Evolutionary conservation across 2,113 vertebrate genomes (phyloP).

Genomic region (Silurus meridionalis): DNA sequence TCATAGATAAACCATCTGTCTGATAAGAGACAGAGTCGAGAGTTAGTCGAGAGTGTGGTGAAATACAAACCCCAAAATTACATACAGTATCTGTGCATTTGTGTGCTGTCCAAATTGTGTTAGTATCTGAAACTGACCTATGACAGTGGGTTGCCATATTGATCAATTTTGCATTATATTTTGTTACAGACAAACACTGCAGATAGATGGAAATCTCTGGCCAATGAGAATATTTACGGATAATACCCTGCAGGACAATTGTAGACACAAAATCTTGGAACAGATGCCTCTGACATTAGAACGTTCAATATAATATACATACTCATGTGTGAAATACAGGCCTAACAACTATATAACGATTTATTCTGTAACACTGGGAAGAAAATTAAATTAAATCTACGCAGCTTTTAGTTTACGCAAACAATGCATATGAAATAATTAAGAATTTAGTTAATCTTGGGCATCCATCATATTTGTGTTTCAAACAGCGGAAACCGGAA

Average conservation of each 20-base stretch:
- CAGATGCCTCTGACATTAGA: too few species aligned
- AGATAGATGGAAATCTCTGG: not conserved
- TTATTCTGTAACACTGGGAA: not conserved
- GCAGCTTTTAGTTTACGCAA: not conserved
- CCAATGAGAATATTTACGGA: not conserved
- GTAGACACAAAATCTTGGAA: not conserved
- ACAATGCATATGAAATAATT: not conserved
- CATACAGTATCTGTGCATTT: not conserved
- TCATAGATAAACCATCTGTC: not conserved
- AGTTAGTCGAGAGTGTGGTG: not conserved
- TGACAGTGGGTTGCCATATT: not conserved
- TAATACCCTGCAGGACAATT: not conserved
- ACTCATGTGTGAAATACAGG: not conserved
- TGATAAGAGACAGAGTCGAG: too few species aligned
- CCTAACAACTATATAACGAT: not conserved
- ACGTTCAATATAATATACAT: too few species aligned
- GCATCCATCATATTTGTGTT: not conserved
- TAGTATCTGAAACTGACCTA: not conserved
- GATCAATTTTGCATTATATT: not conserved
- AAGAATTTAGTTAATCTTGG: too few species aligned
- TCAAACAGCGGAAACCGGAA: constrained; percentile 15
- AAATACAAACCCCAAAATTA: not conserved
- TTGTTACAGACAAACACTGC: not conserved
- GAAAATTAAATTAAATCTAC: not conserved
- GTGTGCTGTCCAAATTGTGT: not conserved